These are phyloP conservation scores for Catocala sponsa DNA, from an alignment of 2,888 invertebrate species.

Conservation along the genomic window DNA sequence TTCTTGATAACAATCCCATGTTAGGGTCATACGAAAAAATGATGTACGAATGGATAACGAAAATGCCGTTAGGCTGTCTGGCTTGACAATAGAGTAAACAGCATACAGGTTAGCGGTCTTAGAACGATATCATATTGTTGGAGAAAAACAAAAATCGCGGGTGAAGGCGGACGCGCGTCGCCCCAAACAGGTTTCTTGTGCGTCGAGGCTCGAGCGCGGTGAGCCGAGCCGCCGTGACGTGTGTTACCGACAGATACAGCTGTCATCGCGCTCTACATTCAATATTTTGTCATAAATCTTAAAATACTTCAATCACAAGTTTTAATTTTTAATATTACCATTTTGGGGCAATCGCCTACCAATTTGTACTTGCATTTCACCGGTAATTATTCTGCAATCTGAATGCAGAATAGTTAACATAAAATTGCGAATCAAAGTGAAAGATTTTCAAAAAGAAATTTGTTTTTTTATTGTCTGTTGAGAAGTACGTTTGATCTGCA, in stretches of 20 bases:
- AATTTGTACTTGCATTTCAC: no score
- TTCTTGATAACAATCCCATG: constrained; percentile 66
- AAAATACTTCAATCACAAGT: neutral
- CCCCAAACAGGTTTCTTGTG: constrained; percentile 78
- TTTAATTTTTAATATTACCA: neutral
- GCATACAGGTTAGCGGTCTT: constrained; percentile 74
- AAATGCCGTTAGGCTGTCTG: constrained; percentile 83
- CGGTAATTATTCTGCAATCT: no score
- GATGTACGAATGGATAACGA: constrained; percentile 79
- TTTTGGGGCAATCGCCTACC: neutral
- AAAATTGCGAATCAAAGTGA: no score
- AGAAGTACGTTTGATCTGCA: no score
- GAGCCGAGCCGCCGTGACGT: constrained; percentile 56
- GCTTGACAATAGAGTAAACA: constrained; percentile 71
- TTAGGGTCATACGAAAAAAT: constrained; percentile 69
- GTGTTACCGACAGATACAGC: constrained; percentile 61
- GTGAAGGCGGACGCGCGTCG: constrained; percentile 59
- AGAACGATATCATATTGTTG: constrained; percentile 65
- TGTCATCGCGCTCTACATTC: constrained; percentile 47
- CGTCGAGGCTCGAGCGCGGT: constrained; percentile 48
- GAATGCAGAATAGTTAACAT: no score
- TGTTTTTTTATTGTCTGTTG: no score
- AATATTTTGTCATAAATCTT: constrained; percentile 36
- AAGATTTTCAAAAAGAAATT: no score
- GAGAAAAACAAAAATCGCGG: constrained; percentile 72